Evolutionary conservation across 53 echinoderm and acorn worm species (phyloP).

Genomic region (Holothuria leucospilota): DNA sequence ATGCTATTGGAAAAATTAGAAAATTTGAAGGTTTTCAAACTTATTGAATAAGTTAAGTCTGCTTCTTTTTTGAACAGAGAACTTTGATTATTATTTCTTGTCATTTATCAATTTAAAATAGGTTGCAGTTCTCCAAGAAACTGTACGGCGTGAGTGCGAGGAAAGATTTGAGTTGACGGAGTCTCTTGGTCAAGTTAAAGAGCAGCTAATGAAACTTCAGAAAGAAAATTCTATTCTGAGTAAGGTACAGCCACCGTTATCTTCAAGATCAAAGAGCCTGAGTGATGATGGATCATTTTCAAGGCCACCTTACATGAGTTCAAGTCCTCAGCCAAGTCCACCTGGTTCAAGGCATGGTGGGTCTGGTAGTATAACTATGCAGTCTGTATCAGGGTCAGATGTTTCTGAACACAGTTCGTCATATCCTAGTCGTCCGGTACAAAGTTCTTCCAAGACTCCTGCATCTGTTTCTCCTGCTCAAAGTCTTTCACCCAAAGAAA

Average conservation of each 20-base stretch:
- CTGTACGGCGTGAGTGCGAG: constrained; percentile 89
- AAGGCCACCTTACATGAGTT: background rate
- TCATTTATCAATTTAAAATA: background rate
- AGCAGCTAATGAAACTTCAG: constrained; percentile 85
- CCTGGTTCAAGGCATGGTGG: constrained; percentile 1
- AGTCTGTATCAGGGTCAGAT: constrained; percentile 1
- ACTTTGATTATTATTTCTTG: no score
- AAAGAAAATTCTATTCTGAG: constrained; percentile 63
- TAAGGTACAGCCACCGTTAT: constrained; percentile 43
- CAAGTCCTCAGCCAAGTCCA: constrained; percentile 16
- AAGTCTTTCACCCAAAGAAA: background rate
- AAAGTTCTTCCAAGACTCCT: no score
- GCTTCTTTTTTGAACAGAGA: no score
- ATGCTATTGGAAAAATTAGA: no score
- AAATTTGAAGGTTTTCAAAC: no score
- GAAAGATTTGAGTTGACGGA: constrained; percentile 92
- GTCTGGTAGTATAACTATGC: constrained; percentile 3
- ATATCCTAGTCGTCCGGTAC: no score
- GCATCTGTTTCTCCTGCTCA: no score
- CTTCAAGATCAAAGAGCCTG: background rate
- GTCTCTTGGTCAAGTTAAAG: constrained; percentile 79
- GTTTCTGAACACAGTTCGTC: no score
- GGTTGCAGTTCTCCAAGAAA: constrained; percentile 93
- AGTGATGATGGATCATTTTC: constrained; percentile 21
- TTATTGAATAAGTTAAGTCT: no score